phyloP scores from a whole-genome alignment of 2,113 vertebrate genomes.

The Eptesicus fuscus region DNA sequence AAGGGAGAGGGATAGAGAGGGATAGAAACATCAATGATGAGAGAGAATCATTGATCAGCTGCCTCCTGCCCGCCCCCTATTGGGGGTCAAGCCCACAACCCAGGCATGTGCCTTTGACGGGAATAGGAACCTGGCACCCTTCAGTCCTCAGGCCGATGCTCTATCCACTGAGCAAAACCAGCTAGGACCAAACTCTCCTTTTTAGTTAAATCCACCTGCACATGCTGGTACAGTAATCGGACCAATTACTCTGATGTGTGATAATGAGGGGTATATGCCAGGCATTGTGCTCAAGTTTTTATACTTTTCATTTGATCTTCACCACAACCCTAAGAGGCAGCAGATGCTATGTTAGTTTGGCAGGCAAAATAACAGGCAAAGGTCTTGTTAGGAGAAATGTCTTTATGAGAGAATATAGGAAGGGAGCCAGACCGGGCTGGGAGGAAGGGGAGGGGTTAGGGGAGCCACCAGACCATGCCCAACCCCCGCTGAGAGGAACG shows the following conservation, averaged over 20 bases:
- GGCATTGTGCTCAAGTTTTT: neutral
- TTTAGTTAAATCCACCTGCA: neutral
- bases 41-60: too few species aligned
- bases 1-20: too few species aligned
- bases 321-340: neutral
- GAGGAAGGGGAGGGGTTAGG: neutral
- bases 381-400: neutral
- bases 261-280: accelerated
- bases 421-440: neutral
- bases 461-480: neutral
- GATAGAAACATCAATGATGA: too few species aligned
- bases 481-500: neutral
- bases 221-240: neutral
- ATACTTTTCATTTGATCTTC: neutral
- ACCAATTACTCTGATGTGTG: accelerated
- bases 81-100: too few species aligned
- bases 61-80: too few species aligned
- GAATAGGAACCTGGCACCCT: too few species aligned
- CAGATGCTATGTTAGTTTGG: neutral
- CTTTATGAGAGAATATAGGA: neutral
- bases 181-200: neutral
- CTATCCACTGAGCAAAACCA: too few species aligned
- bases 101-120: too few species aligned
- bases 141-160: too few species aligned
- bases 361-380: neutral